These are phyloP conservation scores for Ruditapes philippinarum DNA, from an alignment of 1,140 invertebrate species.

Conservation along the genomic window DNA sequence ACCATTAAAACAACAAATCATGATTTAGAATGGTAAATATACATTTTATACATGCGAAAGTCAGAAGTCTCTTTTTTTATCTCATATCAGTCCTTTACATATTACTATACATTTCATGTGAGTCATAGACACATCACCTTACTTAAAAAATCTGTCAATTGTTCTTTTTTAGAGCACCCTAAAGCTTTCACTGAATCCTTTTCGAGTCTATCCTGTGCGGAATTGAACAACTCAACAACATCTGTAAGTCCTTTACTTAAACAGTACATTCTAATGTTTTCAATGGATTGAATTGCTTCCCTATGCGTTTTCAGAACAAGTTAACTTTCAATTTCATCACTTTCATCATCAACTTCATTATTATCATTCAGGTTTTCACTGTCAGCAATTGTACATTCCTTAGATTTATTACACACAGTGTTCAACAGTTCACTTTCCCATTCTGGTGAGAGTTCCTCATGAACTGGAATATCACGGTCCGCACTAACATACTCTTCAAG, in stretches of 20 bases:
- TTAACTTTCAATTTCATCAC: background rate
- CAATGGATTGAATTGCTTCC: background rate
- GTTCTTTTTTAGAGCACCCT: no score
- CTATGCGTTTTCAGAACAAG: background rate
- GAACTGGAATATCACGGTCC: constrained; percentile 15
- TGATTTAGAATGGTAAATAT: no score
- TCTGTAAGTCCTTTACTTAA: background rate
- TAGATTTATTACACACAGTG: background rate
- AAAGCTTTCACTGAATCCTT: constrained; percentile 7
- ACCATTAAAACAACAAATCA: no score
- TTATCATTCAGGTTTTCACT: background rate
- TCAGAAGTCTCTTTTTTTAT: background rate
- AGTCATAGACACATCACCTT: no score
- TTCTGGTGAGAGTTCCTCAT: constrained; percentile 23
- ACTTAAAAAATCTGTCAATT: no score
- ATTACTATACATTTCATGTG: no score
- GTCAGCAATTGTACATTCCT: background rate
- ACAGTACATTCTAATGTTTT: constrained; percentile 4
- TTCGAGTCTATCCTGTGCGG: background rate
- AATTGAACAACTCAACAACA: background rate
- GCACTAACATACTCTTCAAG: constrained; percentile 3
- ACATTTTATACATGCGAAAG: no score
- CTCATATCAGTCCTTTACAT: no score
- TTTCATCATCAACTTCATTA: constrained; percentile 10
- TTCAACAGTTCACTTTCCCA: constrained; percentile 23